Evolutionary conservation across 2,113 vertebrate species (phyloP).

Genomic region (Accipiter cooperii): DNA sequence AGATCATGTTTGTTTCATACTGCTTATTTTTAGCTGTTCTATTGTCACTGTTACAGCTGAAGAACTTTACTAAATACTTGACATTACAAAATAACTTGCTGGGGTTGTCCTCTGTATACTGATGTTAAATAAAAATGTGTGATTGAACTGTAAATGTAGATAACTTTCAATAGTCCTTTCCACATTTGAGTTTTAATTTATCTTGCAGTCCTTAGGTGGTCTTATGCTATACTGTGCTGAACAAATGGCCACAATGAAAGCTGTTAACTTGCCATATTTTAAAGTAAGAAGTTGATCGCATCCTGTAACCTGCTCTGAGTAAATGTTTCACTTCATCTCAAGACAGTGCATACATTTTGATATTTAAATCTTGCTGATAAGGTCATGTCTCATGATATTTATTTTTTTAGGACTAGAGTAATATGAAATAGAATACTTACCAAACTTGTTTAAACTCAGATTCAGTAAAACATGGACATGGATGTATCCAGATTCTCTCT

Average conservation of each 20-base stretch:
- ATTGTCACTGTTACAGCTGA: slow-evolving; percentile 64
- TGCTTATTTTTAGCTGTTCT: slow-evolving; percentile 66
- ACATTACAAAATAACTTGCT: slow-evolving; percentile 57
- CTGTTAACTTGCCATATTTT: background rate
- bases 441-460: slow-evolving; percentile 4
- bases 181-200: slow-evolving; percentile 40
- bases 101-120: slow-evolving; percentile 64
- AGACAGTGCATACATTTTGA: background rate
- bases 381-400: background rate
- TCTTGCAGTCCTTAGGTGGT: slow-evolving; percentile 31
- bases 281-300: background rate
- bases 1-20: slow-evolving; percentile 64
- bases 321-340: background rate
- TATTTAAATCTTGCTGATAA: slow-evolving; percentile 5
- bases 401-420: background rate
- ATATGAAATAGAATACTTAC: background rate
- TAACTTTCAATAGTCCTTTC: slow-evolving; percentile 56
- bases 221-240: background rate
- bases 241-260: background rate
- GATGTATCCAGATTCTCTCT: background rate
- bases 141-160: slow-evolving; percentile 59
- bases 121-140: slow-evolving; percentile 67
- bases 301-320: slow-evolving; percentile 1
- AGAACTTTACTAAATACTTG: slow-evolving; percentile 57
- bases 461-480: background rate